phyloP scores from a whole-genome alignment of 1,140 invertebrate genomes.

The Scaptomyza hsui region DNA sequence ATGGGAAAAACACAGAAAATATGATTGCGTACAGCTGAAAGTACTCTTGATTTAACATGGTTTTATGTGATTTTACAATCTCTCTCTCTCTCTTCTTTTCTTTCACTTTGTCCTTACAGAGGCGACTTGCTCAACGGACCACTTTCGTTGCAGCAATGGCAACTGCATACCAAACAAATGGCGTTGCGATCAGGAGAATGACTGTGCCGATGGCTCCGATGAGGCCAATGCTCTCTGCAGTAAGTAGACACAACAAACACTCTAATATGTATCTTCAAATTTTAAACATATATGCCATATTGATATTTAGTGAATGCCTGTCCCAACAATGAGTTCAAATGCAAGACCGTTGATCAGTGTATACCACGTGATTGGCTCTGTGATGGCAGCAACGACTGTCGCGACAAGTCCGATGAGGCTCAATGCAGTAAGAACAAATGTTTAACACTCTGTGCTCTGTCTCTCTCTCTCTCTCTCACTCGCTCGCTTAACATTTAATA shows the following conservation, averaged over 20 bases:
- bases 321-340: constrained; percentile 83
- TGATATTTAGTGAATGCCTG: constrained; percentile 69
- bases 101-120: constrained; percentile 60
- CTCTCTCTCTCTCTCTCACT: constrained; percentile 42
- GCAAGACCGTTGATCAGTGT: constrained; percentile 87
- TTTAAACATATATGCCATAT: constrained; percentile 33
- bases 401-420: constrained; percentile 88
- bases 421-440: constrained; percentile 85
- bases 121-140: constrained; percentile 77
- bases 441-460: constrained; percentile 9
- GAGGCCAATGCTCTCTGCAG: constrained; percentile 86
- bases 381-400: constrained; percentile 90
- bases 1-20: constrained; percentile 18
- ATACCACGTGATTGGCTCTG: constrained; percentile 92
- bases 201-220: constrained; percentile 89
- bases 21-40: constrained; percentile 3
- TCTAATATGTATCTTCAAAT: no score
- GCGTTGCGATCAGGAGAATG: constrained; percentile 87
- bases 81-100: background rate
- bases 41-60: constrained; percentile 34
- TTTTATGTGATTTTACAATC: background rate
- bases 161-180: constrained; percentile 87
- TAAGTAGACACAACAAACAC: constrained; percentile 68
- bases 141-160: constrained; percentile 87
- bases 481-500: constrained; percentile 60